Conservation (phyloP, 1,140 invertebrate genomes). For the Ceratina australensis region DNA sequence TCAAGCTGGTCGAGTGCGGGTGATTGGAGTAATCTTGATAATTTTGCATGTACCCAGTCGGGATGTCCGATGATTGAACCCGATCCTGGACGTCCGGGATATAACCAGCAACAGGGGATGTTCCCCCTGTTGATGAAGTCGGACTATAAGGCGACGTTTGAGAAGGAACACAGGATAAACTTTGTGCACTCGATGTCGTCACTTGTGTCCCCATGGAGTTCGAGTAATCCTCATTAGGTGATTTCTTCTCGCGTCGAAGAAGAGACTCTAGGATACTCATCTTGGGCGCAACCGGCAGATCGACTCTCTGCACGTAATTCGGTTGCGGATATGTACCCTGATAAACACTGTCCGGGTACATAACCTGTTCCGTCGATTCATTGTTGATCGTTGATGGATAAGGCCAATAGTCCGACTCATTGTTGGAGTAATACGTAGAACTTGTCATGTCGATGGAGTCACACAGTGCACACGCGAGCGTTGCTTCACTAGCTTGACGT, state of each 20-base stretch:
- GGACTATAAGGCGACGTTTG: slow-evolving; percentile 64
- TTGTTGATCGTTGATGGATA: slow-evolving; percentile 27
- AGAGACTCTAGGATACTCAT: slow-evolving; percentile 66
- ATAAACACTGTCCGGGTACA: background rate
- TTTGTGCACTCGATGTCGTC: background rate
- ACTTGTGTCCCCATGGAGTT: slow-evolving; percentile 3
- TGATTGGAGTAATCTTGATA: slow-evolving; percentile 32
- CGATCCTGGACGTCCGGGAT: slow-evolving; percentile 27
- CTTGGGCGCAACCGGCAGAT: too few relatives aligned
- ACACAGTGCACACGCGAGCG: background rate
- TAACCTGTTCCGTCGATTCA: background rate
- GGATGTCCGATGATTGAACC: background rate
- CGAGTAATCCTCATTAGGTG: slow-evolving; percentile 40
- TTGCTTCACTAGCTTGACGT: too few relatives aligned
- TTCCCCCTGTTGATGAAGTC: slow-evolving; percentile 53
- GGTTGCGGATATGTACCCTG: slow-evolving; percentile 19
- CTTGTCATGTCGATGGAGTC: slow-evolving; percentile 53
- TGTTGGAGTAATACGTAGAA: slow-evolving; percentile 54
- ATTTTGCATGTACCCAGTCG: slow-evolving; percentile 9
- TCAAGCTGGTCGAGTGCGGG: background rate
- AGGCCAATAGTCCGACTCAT: slow-evolving; percentile 61
- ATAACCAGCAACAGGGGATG: slow-evolving; percentile 45
- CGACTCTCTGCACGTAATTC: too few relatives aligned
- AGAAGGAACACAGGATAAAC: slow-evolving; percentile 17
- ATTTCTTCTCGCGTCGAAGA: slow-evolving; percentile 63